Base-by-base conservation (phyloP, 2,797 vertebrate species). In the Muraenolepis orangiensis region DNA sequence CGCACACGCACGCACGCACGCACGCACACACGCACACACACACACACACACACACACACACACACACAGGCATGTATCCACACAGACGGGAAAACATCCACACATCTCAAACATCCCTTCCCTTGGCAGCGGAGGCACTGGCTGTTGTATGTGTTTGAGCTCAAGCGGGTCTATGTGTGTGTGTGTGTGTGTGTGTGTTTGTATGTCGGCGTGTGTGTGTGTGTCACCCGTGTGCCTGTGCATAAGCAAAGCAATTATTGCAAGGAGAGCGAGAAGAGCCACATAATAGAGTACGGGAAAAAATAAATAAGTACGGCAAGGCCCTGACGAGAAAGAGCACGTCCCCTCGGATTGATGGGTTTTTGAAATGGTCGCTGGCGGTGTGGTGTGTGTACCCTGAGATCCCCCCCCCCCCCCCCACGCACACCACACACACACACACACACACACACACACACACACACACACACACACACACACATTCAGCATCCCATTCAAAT, bases 171-270 rank as follows among this genome's bases (percentile, higher is more conserved):
- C 80, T 77, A 7, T 16, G 8, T 13, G 12, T 10, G 11, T 20
- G 57, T 73, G 66, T 81, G 68, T 66, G 76, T 89, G 66, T 74
- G 61, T 81, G 68, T 68, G 76, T 88, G 57, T 73, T 61, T 80
- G 68, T 68, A 40, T 74, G 66, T 81, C n/a, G n/a, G n/a, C n/a
- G n/a, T 73, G 66, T 80, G 68, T 68, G 46, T 74, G 66, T 81
- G 66, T 68, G 76, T 89, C 84, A 80, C 83, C 87, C 81, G 14
- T 82, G 86, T 80, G 89, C 68, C 86, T 26, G 32, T 6, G 69
- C 78, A 74, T 77, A 51, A 84, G 84, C 87, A 87, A 86, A 88
- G 85, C 88, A 89, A 91, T 88, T 91, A 90, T 32, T 77, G 79
- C 80, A 18, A 0, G 0, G 51, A 64, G 82, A 79, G 78, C 61